Percentiles rank a stretch among this genome's conserved stretches.
These are phyloP conservation scores for Macrobrachium nipponense DNA, from an alignment of 1,140 invertebrate genomes.

Conservation along the genomic window DNA sequence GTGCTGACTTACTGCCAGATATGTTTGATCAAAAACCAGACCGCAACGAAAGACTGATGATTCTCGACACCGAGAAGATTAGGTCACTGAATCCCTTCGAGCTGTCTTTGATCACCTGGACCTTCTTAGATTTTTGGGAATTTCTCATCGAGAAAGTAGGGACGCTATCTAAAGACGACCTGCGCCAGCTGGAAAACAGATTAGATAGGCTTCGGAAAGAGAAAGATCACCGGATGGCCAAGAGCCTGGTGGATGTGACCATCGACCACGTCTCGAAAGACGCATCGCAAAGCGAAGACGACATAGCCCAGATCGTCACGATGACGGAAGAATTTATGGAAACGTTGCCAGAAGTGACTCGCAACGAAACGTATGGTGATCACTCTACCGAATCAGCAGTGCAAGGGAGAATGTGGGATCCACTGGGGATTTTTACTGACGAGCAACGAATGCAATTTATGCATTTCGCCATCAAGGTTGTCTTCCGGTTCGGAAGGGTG, in stretches of 20 bases:
- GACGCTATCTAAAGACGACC: constrained; percentile 59
- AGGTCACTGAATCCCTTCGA: constrained; percentile 57
- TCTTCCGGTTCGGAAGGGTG: constrained; percentile 60
- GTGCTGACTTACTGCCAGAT: constrained; percentile 53
- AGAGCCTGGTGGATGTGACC: constrained; percentile 42
- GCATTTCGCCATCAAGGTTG: constrained; percentile 59
- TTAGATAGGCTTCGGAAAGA: constrained; percentile 42
- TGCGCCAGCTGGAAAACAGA: constrained; percentile 37
- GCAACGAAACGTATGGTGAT: background rate
- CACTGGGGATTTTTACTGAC: constrained; percentile 48
- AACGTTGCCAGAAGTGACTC: background rate
- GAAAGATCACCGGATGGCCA: constrained; percentile 48
- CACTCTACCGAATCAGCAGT: background rate
- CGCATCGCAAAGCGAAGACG: background rate
- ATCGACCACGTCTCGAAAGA: constrained; percentile 35
- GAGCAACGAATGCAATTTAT: constrained; percentile 55
- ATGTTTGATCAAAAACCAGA: constrained; percentile 49
- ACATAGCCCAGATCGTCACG: constrained; percentile 14
- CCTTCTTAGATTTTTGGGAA: constrained; percentile 63
- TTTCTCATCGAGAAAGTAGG: constrained; percentile 63
- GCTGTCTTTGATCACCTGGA: constrained; percentile 60
- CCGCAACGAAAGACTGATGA: constrained; percentile 54
- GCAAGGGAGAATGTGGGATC: constrained; percentile 56
- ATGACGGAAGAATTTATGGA: constrained; percentile 30
- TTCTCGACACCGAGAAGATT: constrained; percentile 48